These are phyloP conservation scores for Opisthocomus hoazin DNA, from an alignment of 2,113 vertebrate species.

Conservation along the genomic window DNA sequence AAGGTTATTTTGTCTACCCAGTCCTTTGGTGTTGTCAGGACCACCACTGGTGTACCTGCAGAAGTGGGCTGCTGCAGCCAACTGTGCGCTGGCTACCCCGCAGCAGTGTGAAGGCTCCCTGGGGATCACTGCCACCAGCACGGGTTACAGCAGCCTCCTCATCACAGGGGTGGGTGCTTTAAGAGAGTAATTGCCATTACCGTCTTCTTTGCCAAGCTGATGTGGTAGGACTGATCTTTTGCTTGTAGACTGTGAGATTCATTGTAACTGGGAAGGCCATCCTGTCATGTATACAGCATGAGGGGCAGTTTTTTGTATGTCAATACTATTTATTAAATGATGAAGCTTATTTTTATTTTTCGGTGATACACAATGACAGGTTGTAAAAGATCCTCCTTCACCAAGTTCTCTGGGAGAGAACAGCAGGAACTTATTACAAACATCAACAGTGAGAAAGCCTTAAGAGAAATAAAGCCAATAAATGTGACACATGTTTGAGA, in stretches of 20 bases:
- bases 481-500: background rate
- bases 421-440: background rate
- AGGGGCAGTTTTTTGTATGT: background rate
- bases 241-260: background rate
- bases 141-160: background rate
- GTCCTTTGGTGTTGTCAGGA: background rate
- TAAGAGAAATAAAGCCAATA: background rate
- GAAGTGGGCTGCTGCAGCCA: background rate
- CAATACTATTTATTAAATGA: background rate
- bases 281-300: background rate
- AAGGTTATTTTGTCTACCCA: background rate
- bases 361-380: background rate
- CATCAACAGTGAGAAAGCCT: background rate
- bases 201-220: background rate
- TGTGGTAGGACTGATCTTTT: background rate
- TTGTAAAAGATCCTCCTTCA: background rate
- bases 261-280: background rate
- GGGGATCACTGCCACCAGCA: background rate
- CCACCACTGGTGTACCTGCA: background rate
- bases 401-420: background rate
- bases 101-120: background rate
- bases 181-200: background rate
- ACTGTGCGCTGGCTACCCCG: background rate
- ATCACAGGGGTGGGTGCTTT: rapidly evolving
- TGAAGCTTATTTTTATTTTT: background rate